Evolutionary conservation across 2,888 invertebrate genomes (phyloP).

Genomic region (Escarpia spicata): DNA sequence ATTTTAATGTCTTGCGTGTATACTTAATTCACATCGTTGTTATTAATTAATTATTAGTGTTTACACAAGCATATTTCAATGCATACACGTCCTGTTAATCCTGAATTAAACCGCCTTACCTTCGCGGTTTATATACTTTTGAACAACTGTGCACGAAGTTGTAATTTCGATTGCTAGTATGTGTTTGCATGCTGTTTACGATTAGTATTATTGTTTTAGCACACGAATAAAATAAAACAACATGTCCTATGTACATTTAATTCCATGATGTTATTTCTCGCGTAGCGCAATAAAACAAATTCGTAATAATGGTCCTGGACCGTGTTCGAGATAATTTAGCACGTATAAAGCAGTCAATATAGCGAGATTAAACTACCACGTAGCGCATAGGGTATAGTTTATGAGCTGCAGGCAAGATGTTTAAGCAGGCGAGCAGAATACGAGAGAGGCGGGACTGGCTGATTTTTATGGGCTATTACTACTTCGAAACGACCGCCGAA

Average conservation of each 20-base stretch:
- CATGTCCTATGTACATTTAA: not conserved
- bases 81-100: too few species aligned
- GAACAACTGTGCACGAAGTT: too few species aligned
- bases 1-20: not conserved
- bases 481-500: not conserved
- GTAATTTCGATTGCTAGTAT: not conserved
- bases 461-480: conserved; percentile 11
- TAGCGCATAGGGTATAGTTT: not conserved
- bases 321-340: not conserved
- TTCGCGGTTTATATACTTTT: too few species aligned
- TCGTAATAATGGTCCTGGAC: not conserved
- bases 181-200: not conserved
- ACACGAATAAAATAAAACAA: not conserved
- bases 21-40: too few species aligned
- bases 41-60: too few species aligned
- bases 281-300: not conserved
- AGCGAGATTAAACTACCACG: not conserved
- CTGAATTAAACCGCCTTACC: too few species aligned
- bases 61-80: too few species aligned
- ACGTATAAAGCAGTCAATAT: not conserved
- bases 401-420: not conserved
- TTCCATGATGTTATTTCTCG: not conserved
- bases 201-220: not conserved
- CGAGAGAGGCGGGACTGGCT: not conserved
- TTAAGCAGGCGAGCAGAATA: not conserved